Conservation (phyloP, 2,797 vertebrate species). For the Typhlichthys eigenmanni region DNA sequence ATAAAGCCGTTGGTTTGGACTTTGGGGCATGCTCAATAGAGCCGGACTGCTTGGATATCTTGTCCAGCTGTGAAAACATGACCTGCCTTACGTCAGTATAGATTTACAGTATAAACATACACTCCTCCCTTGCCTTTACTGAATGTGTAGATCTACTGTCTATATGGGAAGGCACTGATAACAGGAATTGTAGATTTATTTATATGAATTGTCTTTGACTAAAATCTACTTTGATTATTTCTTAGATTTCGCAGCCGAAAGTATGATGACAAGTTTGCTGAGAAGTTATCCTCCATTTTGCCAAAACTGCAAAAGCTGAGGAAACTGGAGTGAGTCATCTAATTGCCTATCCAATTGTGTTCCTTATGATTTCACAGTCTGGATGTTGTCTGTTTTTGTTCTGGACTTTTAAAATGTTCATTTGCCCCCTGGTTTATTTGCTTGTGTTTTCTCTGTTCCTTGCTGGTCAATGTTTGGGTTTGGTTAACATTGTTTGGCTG, state of each 20-base stretch:
- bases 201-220: not conserved
- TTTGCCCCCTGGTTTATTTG: too few species aligned
- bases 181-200: not conserved
- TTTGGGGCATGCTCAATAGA: constrained; percentile 87
- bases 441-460: too few species aligned
- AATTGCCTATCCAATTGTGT: too few species aligned
- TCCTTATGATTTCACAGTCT: too few species aligned
- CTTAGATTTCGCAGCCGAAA: constrained; percentile 86
- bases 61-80: constrained; percentile 78
- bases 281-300: constrained; percentile 79
- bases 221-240: not conserved
- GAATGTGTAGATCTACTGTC: too few species aligned
- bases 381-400: not conserved
- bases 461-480: too few species aligned
- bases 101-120: not conserved
- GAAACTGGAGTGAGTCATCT: constrained; percentile 81
- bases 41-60: constrained; percentile 76
- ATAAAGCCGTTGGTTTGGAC: constrained; percentile 71
- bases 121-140: constrained; percentile 50
- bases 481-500: too few species aligned
- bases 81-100: constrained; percentile 81
- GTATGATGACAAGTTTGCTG: constrained; percentile 83
- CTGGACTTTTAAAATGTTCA: not conserved
- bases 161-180: too few species aligned
- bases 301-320: constrained; percentile 73